phyloP scores from a whole-genome alignment of 2,797 vertebrate genomes.

The Vipera ursinii region DNA sequence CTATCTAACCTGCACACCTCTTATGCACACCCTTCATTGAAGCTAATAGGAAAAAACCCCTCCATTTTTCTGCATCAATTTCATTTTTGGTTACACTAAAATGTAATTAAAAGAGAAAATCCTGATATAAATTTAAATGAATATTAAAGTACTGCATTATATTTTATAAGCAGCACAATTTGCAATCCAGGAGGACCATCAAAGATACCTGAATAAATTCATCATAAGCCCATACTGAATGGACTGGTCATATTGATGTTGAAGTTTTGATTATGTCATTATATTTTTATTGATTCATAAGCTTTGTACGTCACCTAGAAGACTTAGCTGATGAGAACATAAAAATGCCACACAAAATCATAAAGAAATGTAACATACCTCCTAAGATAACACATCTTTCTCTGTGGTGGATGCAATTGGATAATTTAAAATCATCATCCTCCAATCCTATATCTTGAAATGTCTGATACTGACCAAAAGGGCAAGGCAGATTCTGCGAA shows the following conservation, averaged over 20 bases:
- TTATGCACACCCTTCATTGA: neutral
- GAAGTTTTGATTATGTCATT: neutral
- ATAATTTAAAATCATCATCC: neutral
- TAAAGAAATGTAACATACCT: neutral
- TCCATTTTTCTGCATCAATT: neutral
- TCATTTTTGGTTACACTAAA: neutral
- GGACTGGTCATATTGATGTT: neutral
- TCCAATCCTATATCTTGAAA: neutral
- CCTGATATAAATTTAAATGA: neutral
- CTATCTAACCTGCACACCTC: no score
- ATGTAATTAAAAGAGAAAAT: neutral
- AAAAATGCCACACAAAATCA: neutral
- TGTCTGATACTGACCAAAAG: neutral
- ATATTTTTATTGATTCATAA: neutral
- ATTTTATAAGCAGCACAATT: neutral
- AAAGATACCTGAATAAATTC: neutral
- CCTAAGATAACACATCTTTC: neutral
- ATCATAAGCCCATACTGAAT: neutral
- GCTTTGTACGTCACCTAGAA: neutral
- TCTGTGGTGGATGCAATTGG: neutral
- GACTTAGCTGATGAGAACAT: neutral
- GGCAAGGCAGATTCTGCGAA: neutral
- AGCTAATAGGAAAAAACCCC: neutral
- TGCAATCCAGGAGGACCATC: neutral
- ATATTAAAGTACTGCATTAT: neutral